Evolutionary conservation across 2,113 vertebrate genomes (phyloP), one percentile per base, ranked within the genome.

Genomic region (Rhinoderma darwinii): DNA sequence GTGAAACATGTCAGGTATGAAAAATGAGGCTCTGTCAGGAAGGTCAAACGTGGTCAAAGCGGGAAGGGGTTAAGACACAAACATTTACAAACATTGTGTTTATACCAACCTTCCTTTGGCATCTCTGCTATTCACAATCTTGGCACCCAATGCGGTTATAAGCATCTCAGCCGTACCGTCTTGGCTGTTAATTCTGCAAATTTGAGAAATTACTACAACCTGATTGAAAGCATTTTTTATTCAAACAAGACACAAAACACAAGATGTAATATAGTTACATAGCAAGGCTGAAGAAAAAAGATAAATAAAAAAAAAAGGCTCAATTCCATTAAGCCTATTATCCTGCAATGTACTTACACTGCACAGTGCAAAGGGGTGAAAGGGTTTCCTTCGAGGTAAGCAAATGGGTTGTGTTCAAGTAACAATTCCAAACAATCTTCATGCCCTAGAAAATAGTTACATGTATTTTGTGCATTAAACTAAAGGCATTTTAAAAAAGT

Each of bases 311-410:
- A 4, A 44, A 9, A 30, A 20, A 15, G 17, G 9, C 22, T 47
- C n/a, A n/a, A n/a, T n/a, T n/a, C n/a, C n/a, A n/a, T n/a, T n/a
- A n/a, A n/a, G n/a, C n/a, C n/a, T n/a, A n/a, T n/a, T n/a, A n/a
- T n/a, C 25, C 22, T 35, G 20, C 17, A 6, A 35, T 56, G 30
- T 5, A 95, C 98, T 97, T 92, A 99, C 98, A 99, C 94, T 94
- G 98, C 97, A 97, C 98, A 99, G 96, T 99, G 98, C 94, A 99
- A 94, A 86, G 97, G 96, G 87, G 96, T 97, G 91, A 98, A 99
- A 86, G 94, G 92, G 86, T 97, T 98, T 94, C 96, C 97, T 93
- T 98, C 97, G 88, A 96, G 93, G 93, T 96, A 96, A 70, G 95
- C 96, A 90, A 96, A 96, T 37, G 94, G 94, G 92, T 96, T 98